Evolutionary conservation across 64 coral and sea anemone genomes (phyloP), one percentile per base, ranked within the genome.

Genomic region (Actinia tenebrosa): DNA sequence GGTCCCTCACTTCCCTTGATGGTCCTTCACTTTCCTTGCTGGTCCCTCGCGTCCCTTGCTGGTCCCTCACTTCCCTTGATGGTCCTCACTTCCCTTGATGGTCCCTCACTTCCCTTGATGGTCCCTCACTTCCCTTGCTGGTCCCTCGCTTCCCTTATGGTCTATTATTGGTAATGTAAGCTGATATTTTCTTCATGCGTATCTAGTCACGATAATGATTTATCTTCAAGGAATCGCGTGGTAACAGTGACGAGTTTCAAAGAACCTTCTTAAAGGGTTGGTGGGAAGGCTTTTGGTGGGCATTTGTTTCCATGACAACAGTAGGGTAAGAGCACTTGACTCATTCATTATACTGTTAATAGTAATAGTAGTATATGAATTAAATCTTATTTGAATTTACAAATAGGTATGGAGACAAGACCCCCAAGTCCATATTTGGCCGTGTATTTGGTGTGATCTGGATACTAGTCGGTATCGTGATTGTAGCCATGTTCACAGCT

Each of bases 201-300:
- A 50, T 50, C 47, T 50, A 4, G 20, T 83, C 44, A 4, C 3
- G 4, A 53, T 83, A 11, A n/a, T 47, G 30, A 18, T 43, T 43
- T n/a, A 19, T 80, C 7, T 22, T 19, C 82, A 45, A 94, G 92
- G 92, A 94, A 81, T 84, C 53, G 27, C 86, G 75, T 64, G 42
- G 64, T 13, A 94, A 91, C 79, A 87, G 80, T 44, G 89, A 94
- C 19, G 92, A 94, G 52, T 94, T 90, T 59, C 85, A 84, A 22
- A 55, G 64, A 20, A 87, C 92, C 47, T 94, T 94, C 86, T n/a
- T 61, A 71, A 89, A 61, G 62, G 92, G 92, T 26, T 94, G 77
- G 46, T 87, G 61, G 87, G 84, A 94, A 55, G 92, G 92, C n/a
- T 94, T 94, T 44, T 94, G 92, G 92, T 94, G 92, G 92, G 92